Percentiles rank a stretch among this genome's conserved stretches.
phyloP scores from a whole-genome alignment of 2,113 vertebrate genomes.

The Thamnophis sirtalis region DNA sequence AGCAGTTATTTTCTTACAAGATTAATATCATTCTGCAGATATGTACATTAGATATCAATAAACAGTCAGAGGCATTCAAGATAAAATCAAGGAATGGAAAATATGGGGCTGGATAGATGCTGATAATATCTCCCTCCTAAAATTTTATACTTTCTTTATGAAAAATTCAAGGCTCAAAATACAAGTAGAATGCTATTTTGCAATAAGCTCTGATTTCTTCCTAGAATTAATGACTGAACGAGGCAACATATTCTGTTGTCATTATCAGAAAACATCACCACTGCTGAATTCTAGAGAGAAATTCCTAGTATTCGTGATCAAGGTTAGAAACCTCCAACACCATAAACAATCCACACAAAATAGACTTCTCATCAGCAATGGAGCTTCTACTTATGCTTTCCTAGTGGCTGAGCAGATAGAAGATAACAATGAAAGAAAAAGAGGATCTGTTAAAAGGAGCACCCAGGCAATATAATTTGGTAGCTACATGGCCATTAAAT shows the following conservation, averaged over 20 bases:
- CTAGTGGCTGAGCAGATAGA: background rate
- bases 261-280: background rate
- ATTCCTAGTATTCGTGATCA: background rate
- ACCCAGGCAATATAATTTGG: background rate
- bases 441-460: background rate
- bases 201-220: background rate
- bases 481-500: background rate
- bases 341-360: background rate
- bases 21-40: slow-evolving; percentile 65
- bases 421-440: background rate
- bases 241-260: background rate
- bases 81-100: slow-evolving; percentile 26
- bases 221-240: background rate
- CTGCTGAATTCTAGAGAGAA: background rate
- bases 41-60: slow-evolving; percentile 61
- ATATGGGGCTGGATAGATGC: background rate
- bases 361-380: background rate
- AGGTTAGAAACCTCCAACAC: background rate
- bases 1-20: slow-evolving; percentile 68
- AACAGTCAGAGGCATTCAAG: slow-evolving; percentile 44
- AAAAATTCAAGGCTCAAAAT: background rate
- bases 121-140: background rate
- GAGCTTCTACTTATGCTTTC: background rate
- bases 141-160: background rate
- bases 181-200: background rate